A percentile compares a stretch with the other conserved stretches of the same genome.
Evolutionary conservation across 1,140 invertebrate genomes (phyloP).

Genomic region (Chlorops oryzae): DNA sequence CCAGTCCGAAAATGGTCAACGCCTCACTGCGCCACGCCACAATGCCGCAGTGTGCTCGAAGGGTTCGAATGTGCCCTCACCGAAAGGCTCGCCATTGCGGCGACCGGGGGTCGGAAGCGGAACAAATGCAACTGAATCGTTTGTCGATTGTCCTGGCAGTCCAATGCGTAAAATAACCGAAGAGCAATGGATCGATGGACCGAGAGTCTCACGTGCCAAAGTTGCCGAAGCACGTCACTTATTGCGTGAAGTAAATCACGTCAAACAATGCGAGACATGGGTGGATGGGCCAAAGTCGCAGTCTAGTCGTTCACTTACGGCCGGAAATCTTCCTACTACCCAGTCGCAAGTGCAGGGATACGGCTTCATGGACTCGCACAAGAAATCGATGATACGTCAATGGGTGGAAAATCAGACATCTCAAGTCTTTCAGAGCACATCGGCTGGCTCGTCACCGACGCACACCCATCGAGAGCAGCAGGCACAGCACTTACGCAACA

Average conservation of each 20-base stretch:
- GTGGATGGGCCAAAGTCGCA: slow-evolving; percentile 76
- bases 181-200: slow-evolving; percentile 95
- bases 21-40: slow-evolving; percentile 15
- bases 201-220: slow-evolving; percentile 74
- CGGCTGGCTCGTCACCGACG: slow-evolving; percentile 22
- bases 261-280: slow-evolving; percentile 83
- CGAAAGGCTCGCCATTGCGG: slow-evolving; percentile 55
- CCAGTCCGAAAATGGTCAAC: slow-evolving; percentile 21
- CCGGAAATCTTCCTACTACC: slow-evolving; percentile 38
- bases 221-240: slow-evolving; percentile 74
- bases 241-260: slow-evolving; percentile 66
- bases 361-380: slow-evolving; percentile 85
- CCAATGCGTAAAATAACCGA: slow-evolving; percentile 54
- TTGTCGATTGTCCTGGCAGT: slow-evolving; percentile 34
- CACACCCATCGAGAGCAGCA: slow-evolving; percentile 28
- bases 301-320: slow-evolving; percentile 34
- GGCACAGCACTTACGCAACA: slow-evolving; percentile 17
- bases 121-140: slow-evolving; percentile 20
- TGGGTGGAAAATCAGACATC: slow-evolving; percentile 89
- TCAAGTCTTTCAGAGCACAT: slow-evolving; percentile 55
- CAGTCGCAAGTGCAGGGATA: slow-evolving; percentile 53
- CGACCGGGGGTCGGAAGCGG: slow-evolving; percentile 29
- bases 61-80: slow-evolving; percentile 49
- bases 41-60: slow-evolving; percentile 34
- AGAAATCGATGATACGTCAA: slow-evolving; percentile 86